Conservation (phyloP, 2,113 vertebrate species). For the Anolis carolinensis region DNA sequence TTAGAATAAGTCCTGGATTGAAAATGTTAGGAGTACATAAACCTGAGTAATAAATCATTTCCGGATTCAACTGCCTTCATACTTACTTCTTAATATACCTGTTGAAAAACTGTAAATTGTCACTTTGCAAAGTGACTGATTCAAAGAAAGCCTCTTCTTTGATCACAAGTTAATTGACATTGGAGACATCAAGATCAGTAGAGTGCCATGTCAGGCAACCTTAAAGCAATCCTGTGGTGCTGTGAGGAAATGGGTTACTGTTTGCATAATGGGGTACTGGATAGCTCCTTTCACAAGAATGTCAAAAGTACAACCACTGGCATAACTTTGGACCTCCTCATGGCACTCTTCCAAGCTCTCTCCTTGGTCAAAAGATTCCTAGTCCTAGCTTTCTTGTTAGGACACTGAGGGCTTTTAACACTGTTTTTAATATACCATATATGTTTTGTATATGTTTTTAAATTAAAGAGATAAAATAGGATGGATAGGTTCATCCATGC, state of each 20-base stretch:
- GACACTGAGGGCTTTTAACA: not conserved
- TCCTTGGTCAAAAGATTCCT: not conserved
- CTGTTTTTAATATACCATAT: no score
- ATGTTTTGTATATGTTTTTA: not conserved
- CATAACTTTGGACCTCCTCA: no score
- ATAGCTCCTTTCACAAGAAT: no score
- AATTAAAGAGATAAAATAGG: not conserved
- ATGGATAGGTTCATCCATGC: not conserved
- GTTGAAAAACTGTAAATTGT: not conserved
- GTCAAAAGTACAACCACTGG: no score
- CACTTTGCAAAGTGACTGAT: not conserved
- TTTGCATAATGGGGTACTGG: no score
- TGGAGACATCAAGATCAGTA: not conserved
- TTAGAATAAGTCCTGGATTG: not conserved
- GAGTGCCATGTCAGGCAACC: not conserved
- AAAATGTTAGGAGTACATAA: not conserved
- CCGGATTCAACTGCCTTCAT: not conserved
- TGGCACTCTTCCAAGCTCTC: no score
- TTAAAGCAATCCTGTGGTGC: no score
- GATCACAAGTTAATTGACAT: not conserved
- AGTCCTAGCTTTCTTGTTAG: slow-evolving; percentile 27
- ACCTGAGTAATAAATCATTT: not conserved
- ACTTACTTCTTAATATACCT: fast-evolving
- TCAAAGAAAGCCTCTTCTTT: not conserved
- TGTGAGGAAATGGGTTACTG: no score